Conservation (phyloP, 2,797 vertebrate species). For the Synaphobranchus kaupii region DNA sequence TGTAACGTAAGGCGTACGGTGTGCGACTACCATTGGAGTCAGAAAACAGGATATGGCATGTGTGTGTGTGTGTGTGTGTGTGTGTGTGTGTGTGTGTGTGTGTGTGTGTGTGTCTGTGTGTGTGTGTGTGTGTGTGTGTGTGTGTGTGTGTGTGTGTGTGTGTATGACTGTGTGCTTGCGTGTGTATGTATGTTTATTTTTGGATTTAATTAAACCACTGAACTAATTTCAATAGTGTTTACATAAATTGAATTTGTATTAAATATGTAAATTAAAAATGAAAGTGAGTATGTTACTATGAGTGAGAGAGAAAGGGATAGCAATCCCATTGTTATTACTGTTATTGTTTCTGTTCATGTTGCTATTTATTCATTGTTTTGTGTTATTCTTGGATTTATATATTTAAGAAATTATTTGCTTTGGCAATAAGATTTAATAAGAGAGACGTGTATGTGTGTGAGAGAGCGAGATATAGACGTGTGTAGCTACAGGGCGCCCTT, state of each 20-base stretch:
- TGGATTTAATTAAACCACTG: too few species aligned
- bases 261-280: not conserved
- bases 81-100: not conserved
- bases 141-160: not conserved
- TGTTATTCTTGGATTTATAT: not conserved
- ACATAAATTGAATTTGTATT: not conserved
- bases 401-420: not conserved
- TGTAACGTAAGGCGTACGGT: too few species aligned
- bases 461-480: not conserved
- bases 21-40: not conserved
- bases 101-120: not conserved
- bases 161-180: not conserved
- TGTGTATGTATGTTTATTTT: not conserved
- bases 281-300: not conserved
- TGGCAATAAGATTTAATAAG: not conserved
- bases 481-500: too few species aligned
- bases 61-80: not conserved
- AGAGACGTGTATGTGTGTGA: not conserved
- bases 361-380: not conserved
- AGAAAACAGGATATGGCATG: not conserved
- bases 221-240: not conserved
- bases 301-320: not conserved
- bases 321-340: not conserved
- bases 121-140: conserved; percentile 13
- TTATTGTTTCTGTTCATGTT: not conserved